Conservation (phyloP, 1,140 invertebrate genomes). For the Contarinia nasturtii region DNA sequence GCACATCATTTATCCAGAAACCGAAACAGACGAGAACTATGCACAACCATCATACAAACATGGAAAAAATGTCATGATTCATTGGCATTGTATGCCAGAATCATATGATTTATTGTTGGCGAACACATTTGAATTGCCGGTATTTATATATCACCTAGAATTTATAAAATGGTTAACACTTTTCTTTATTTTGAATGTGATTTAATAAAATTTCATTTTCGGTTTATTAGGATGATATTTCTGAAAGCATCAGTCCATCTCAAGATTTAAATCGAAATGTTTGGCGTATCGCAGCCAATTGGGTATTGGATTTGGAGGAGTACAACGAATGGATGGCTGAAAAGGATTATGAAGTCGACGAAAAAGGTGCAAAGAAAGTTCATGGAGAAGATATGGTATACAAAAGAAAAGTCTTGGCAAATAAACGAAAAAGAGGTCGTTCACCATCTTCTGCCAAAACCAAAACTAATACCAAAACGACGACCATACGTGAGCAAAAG, state of each 20-base stretch:
- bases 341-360: constrained; percentile 93
- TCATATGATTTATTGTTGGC: constrained; percentile 80
- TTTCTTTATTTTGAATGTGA: not conserved
- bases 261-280: constrained; percentile 40
- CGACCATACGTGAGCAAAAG: no score
- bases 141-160: no score
- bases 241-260: constrained; percentile 28
- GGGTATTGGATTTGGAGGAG: constrained; percentile 79
- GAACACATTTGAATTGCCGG: constrained; percentile 40
- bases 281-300: constrained; percentile 64
- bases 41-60: constrained; percentile 69
- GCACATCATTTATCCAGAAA: constrained; percentile 72
- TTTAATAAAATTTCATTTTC: not conserved
- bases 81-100: constrained; percentile 87
- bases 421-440: no score
- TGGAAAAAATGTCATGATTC: constrained; percentile 65
- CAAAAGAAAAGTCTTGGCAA: no score
- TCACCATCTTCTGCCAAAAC: no score
- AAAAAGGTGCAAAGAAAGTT: constrained; percentile 61
- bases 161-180: constrained; percentile 3
- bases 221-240: constrained; percentile 27
- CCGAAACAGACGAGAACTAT: constrained; percentile 81
- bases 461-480: no score
- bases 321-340: constrained; percentile 99
- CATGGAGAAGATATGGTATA: constrained; percentile 60